Evolutionary conservation across 2,888 invertebrate genomes (phyloP), one percentile per base, ranked within the genome.

Genomic region (Elmis aenea): DNA sequence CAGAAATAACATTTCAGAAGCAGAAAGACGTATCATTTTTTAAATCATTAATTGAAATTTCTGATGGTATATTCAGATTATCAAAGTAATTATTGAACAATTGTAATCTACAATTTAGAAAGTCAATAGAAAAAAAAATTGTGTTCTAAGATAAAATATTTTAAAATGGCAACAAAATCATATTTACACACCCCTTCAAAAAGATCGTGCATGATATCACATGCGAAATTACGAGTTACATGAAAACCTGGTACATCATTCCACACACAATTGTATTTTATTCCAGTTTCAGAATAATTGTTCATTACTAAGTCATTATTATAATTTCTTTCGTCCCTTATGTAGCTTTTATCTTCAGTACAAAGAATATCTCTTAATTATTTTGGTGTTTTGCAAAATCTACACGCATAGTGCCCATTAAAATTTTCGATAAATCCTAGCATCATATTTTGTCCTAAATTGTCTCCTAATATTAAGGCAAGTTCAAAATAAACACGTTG

Each of bases 151-250:
- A 38, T 34, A 9, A 28, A 15, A 5, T 11, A 14, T 3, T 34
- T 10, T 12, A 33, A 14, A 6, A 32, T n/a, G 13, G 14, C 5
- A 13, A 9, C 16, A 9, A 29, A 21, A 9, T 37, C 37, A 15
- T 33, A 38, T 20, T 33, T 26, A 22, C 33, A 33, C 14, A 42
- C 26, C 3, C 46, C 41, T 14, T 45, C 35, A 15, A 38, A 38
- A 6, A 46, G n/a, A 21, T 46, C 44, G 33, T 46, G 44, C 33
- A 46, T 37, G n/a, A 38, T 13, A 18, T 46, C 44, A 11, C 25
- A 30, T 5, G 24, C 22, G 28, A 13, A 35, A 21, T 45, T 45
- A 31, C 31, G 29, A 11, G 30, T 38, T 5, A 41, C 34, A 25
- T 46, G 41, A 20, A 41, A 44, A 10, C 15, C 21, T 15, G 13